Base-by-base conservation (phyloP, 2,113 vertebrate species). In the Cranoglanis bouderius region DNA sequence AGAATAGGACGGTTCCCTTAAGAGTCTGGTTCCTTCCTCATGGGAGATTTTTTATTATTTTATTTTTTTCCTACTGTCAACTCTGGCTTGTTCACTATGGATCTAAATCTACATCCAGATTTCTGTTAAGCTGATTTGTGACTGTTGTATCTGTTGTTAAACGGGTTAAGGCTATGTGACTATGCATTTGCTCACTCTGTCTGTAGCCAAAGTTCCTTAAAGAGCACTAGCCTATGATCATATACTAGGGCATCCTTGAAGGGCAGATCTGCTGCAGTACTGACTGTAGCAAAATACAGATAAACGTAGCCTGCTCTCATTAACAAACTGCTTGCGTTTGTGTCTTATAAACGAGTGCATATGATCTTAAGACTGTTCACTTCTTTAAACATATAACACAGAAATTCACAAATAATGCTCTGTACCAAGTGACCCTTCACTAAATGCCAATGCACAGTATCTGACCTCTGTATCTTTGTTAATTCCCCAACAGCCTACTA, bases 211-310 rank as follows among this genome's bases (percentile, higher is more conserved):
- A 55, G 78, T 55, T 82, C 2, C 26, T 55, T 81, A 82, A 32
- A 7, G 26, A 51, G 49, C 10, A 10, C 78, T 4, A 21, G 7
- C 16, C n/a, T 82, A 55, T 82, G 55, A 81, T 35, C 51, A 32
- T 24, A 55, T 35, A 82, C 78, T 24, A 57, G n/a, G n/a, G 51
- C 32, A 82, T 35, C 21, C 19, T 19, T 82, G 51, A 82, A 82
- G n/a, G n/a, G 16, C 78, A 82, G n/a, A 82, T 55, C 78, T 55
- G 51, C 78, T 35, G 78, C 78, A 57, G 51, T 38, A 57, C 24
- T 14, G 40, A 29, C 40, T 29, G 40, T 14, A 26, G 74, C 24
- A 77, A 29, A 77, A 46, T 43, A 75, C 14, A 32, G 29, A 81
- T 19, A 81, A 35, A 82, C 38, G 51, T 12, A 35, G n/a, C 29